Evolutionary conservation across 1,140 invertebrate species (phyloP), one percentile per base, ranked within the genome.

Genomic region (Halesus radiatus): DNA sequence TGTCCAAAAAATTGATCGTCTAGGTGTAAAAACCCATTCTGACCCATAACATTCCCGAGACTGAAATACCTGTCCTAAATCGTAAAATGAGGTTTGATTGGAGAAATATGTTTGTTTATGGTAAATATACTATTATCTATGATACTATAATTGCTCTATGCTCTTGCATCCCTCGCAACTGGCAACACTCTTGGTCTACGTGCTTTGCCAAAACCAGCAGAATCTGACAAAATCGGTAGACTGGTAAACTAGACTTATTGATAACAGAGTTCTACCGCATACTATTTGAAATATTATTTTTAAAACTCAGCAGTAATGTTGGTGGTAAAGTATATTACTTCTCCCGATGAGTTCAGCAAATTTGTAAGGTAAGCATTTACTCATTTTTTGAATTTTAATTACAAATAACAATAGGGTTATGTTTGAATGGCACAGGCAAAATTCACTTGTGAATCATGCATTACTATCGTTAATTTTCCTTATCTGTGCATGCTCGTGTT

Each of bases 271-370:
- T 45, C 13, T 45, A 13, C 37, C 37, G 37, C 37, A 45, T 45
- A 45, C 37, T 45, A 45, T 45, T 45, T 45, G 37, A 45, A 45
- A 37, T 7, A 37, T 3, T 37, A 7, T 37, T 60, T 60, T 10
- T 6, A 56, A 26, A 66, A 29, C 7, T 3, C 13, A 45, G n/a
- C 20, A 45, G 45, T 32, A 68, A 68, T 68, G 64, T 45, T 32
- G 13, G 52, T 22, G 15, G 20, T 72, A 8, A 53, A 72, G 22
- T 26, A 52, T 6, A 72, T 72, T 72, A 26, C 20, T 22, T 52
- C 68, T 72, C 16, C 20, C 5, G 68, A 72, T 18, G 50, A 72
- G 18, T 53, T 72, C 50, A 18, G 5, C 37, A 72, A 72, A 53
- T 72, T 53, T 23, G 29, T 72, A 23, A 72, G 68, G 68, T 72